Evolutionary conservation across 2,113 vertebrate genomes (phyloP).

Genomic region (Larimichthys crocea): DNA sequence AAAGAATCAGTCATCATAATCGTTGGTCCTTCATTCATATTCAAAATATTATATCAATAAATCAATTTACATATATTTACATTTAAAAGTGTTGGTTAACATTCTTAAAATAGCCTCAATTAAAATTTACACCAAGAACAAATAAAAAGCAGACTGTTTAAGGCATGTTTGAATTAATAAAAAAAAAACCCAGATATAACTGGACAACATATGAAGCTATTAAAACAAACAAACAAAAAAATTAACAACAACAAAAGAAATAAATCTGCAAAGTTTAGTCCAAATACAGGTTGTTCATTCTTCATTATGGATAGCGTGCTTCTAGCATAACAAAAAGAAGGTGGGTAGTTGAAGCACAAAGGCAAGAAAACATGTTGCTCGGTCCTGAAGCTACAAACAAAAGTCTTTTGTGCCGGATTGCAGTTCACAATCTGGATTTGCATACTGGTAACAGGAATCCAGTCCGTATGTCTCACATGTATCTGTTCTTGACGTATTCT

Average conservation of each 20-base stretch:
- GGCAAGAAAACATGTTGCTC: not conserved
- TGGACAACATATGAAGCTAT: not conserved
- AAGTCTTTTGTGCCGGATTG: not conserved
- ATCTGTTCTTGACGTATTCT: conserved; percentile 94
- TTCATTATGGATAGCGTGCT: not conserved
- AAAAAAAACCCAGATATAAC: not conserved
- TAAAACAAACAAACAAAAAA: conserved; percentile 29
- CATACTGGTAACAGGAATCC: not conserved
- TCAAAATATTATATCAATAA: not conserved
- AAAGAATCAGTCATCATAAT: not conserved
- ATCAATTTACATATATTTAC: conserved; percentile 1
- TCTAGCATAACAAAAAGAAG: not conserved
- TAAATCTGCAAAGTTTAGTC: not conserved
- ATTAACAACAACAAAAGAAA: not conserved
- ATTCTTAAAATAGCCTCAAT: conserved; percentile 20
- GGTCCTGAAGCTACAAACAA: not conserved
- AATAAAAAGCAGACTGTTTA: conserved; percentile 1
- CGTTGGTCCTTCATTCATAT: not conserved
- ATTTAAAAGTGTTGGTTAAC: not conserved
- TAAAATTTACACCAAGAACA: conserved; percentile 1
- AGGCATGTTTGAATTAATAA: not conserved
- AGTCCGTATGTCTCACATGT: conserved; percentile 81
- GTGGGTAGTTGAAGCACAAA: not conserved
- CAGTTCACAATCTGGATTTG: not conserved
- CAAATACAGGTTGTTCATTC: not conserved